These are phyloP conservation scores for Pararge aegeria DNA, from an alignment of 1,140 invertebrate genomes.

Conservation along the genomic window DNA sequence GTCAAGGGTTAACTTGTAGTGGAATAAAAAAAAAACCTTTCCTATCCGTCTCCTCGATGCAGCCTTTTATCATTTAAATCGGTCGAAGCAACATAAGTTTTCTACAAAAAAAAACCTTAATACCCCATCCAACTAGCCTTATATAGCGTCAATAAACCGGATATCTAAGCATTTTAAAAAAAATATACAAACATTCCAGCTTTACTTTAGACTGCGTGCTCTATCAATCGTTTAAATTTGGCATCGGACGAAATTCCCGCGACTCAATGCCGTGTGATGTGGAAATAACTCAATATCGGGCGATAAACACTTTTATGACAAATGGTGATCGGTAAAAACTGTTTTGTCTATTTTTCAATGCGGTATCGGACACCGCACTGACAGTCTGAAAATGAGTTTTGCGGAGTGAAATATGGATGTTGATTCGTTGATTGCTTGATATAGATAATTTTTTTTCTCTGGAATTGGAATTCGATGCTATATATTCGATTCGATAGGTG, in stretches of 20 bases:
- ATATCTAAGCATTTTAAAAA: no score
- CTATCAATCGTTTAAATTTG: neutral
- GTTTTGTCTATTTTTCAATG: neutral
- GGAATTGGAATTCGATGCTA: neutral
- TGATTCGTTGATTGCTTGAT: neutral
- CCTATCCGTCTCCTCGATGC: no score
- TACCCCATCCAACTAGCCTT: no score
- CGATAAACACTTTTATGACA: slow-evolving; percentile 3
- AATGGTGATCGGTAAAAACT: slow-evolving; percentile 10
- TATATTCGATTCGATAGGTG: no score
- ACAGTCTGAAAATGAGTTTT: slow-evolving; percentile 9
- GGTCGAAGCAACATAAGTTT: no score
- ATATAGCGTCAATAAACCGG: no score
- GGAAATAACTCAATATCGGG: neutral
- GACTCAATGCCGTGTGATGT: neutral
- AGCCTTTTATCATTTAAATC: no score
- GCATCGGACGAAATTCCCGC: neutral
- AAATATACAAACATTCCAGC: no score
- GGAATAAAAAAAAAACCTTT: no score
- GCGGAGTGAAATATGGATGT: slow-evolving; percentile 12
- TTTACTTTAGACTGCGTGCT: neutral
- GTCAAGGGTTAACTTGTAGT: no score
- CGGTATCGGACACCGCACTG: slow-evolving; percentile 9
- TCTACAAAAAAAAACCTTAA: no score
- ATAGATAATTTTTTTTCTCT: neutral